These are phyloP conservation scores for Temnopleurus reevesii DNA, from an alignment of 53 echinoderm and acorn worm species.

Conservation along the genomic window DNA sequence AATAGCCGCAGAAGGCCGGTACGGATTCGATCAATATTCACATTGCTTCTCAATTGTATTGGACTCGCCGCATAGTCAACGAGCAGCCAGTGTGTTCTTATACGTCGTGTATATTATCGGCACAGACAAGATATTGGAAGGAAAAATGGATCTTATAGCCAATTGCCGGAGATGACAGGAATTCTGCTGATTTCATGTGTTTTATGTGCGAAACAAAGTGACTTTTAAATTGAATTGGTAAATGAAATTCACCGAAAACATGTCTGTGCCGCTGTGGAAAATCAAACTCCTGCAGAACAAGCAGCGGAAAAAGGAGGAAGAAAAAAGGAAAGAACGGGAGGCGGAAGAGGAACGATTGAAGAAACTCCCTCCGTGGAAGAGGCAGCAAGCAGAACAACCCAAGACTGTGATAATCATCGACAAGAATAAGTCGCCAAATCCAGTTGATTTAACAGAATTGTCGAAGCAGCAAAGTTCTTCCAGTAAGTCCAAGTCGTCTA, in stretches of 20 bases:
- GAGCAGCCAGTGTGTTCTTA: too few relatives aligned
- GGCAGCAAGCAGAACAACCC: slow-evolving; percentile 78
- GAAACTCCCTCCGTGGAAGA: slow-evolving; percentile 83
- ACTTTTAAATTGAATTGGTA: neutral
- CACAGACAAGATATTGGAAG: too few relatives aligned
- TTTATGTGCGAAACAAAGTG: neutral
- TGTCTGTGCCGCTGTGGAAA: slow-evolving; percentile 92
- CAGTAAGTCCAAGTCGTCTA: slow-evolving; percentile 1
- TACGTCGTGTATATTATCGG: too few relatives aligned
- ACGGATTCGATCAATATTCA: neutral
- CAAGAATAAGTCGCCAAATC: slow-evolving; percentile 37
- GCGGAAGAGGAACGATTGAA: slow-evolving; percentile 64
- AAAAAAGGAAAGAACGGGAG: slow-evolving; percentile 67
- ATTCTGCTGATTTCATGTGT: neutral
- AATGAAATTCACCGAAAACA: slow-evolving; percentile 60
- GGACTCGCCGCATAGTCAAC: neutral
- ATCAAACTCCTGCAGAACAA: slow-evolving; percentile 72
- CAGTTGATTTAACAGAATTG: slow-evolving; percentile 13
- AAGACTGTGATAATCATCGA: slow-evolving; percentile 85
- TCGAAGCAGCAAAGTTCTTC: slow-evolving; percentile 2
- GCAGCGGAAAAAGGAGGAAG: slow-evolving; percentile 75
- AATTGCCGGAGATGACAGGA: neutral
- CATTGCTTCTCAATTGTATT: neutral
- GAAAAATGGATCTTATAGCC: neutral
- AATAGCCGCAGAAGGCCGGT: neutral